phyloP scores from a whole-genome alignment of 2,888 invertebrate species.

The Empis stercorea region DNA sequence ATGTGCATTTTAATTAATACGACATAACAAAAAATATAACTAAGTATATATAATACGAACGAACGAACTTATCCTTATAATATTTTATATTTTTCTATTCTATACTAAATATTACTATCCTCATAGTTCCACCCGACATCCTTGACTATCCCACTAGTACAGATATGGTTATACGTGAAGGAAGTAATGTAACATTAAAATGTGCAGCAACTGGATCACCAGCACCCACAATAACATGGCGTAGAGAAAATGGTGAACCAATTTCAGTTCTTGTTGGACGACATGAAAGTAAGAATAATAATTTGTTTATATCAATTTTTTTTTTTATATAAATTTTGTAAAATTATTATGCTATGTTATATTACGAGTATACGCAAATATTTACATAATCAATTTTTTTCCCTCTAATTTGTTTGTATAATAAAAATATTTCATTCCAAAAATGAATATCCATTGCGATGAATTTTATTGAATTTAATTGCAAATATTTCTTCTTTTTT shows the following conservation, averaged over 20 bases:
- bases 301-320: background rate
- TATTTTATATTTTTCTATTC: too few relatives aligned
- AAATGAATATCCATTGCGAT: too few relatives aligned
- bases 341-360: too few relatives aligned
- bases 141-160: slow-evolving; percentile 71
- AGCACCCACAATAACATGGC: slow-evolving; percentile 75
- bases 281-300: slow-evolving; percentile 45
- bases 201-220: slow-evolving; percentile 87
- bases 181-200: slow-evolving; percentile 68
- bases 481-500: too few relatives aligned
- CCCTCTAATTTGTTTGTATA: slow-evolving; percentile 1
- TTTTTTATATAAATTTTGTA: slow-evolving; percentile 3
- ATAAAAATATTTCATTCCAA: too few relatives aligned
- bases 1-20: slow-evolving; percentile 15
- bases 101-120: background rate
- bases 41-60: background rate
- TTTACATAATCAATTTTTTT: background rate
- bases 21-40: background rate
- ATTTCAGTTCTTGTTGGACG: slow-evolving; percentile 56
- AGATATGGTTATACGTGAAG: slow-evolving; percentile 77
- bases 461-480: too few relatives aligned
- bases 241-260: slow-evolving; percentile 64
- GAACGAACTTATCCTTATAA: too few relatives aligned
- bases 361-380: too few relatives aligned
- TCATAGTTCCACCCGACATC: slow-evolving; percentile 70